Conservation (phyloP, 2,797 vertebrate genomes). For the Enoplosus armatus region DNA sequence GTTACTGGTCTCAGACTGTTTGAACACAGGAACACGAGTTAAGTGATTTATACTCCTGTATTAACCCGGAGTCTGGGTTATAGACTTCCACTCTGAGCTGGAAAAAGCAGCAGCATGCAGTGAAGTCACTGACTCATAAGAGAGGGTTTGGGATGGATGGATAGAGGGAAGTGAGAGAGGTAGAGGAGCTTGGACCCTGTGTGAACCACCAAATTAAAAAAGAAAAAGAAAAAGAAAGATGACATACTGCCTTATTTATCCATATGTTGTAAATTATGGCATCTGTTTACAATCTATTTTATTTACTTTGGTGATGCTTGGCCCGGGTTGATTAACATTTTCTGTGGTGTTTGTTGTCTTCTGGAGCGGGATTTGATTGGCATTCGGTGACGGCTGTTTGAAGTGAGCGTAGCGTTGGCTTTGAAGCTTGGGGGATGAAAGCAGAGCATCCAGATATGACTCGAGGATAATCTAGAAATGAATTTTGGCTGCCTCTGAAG, state of each 20-base stretch:
- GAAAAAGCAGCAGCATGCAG: slow-evolving; percentile 68
- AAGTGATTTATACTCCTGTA: slow-evolving; percentile 65
- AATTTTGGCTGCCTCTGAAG: slow-evolving; percentile 72
- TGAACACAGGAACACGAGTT: slow-evolving; percentile 24
- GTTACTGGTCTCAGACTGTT: slow-evolving; percentile 47
- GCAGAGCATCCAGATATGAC: slow-evolving; percentile 79
- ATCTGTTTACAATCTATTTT: slow-evolving; percentile 84
- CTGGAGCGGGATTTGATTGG: slow-evolving; percentile 81
- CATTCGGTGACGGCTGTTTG: slow-evolving; percentile 80
- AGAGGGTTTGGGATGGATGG: slow-evolving; percentile 44
- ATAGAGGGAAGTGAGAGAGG: slow-evolving; percentile 35
- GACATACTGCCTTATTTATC: slow-evolving; percentile 79
- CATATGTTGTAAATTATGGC: slow-evolving; percentile 81
- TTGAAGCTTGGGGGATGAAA: slow-evolving; percentile 81
- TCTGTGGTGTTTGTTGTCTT: slow-evolving; percentile 82
- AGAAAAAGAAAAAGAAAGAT: slow-evolving; percentile 56
- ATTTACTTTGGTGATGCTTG: slow-evolving; percentile 83
- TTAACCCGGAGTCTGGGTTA: slow-evolving; percentile 47
- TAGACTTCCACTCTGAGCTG: slow-evolving; percentile 59
- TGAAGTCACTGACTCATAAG: slow-evolving; percentile 65
- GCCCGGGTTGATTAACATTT: slow-evolving; percentile 80
- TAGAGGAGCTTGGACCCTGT: slow-evolving; percentile 63
- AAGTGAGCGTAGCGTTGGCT: slow-evolving; percentile 75
- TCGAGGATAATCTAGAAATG: slow-evolving; percentile 78
- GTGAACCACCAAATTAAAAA: slow-evolving; percentile 75